These are phyloP conservation scores for Brenthis hecate DNA, from an alignment of 2,888 invertebrate species.

Conservation along the genomic window DNA sequence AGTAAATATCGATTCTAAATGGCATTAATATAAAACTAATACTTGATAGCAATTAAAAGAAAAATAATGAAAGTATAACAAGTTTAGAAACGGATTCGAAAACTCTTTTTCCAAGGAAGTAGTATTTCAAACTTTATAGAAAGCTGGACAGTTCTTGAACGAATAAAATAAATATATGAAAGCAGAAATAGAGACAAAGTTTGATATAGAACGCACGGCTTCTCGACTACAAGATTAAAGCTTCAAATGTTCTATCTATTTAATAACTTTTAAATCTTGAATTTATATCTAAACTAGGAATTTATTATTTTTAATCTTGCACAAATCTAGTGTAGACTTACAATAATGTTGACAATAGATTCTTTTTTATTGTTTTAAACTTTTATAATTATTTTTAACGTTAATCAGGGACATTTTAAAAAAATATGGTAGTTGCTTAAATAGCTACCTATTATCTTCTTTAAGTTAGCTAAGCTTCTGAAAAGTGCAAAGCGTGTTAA, in stretches of 20 bases:
- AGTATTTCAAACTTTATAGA: constrained; percentile 40
- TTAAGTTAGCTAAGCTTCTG: constrained; percentile 5
- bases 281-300: neutral
- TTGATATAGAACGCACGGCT: constrained; percentile 39
- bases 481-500: constrained; percentile 18
- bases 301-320: no score
- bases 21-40: constrained; percentile 14
- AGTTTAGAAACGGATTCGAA: constrained; percentile 38
- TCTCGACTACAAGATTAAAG: constrained; percentile 38
- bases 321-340: no score
- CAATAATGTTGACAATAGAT: no score
- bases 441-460: neutral
- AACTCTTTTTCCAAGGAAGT: constrained; percentile 36
- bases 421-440: neutral
- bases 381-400: no score
- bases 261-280: constrained; percentile 29
- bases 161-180: constrained; percentile 41
- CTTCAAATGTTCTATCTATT: constrained; percentile 36
- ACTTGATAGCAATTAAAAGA: constrained; percentile 27
- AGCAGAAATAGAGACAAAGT: constrained; percentile 40
- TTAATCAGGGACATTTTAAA: no score
- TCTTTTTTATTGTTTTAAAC: no score
- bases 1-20: neutral
- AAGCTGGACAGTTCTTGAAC: constrained; percentile 38
- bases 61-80: constrained; percentile 28